Conservation (phyloP, 2,797 vertebrate species). For the Gymnopithys bicolor region DNA sequence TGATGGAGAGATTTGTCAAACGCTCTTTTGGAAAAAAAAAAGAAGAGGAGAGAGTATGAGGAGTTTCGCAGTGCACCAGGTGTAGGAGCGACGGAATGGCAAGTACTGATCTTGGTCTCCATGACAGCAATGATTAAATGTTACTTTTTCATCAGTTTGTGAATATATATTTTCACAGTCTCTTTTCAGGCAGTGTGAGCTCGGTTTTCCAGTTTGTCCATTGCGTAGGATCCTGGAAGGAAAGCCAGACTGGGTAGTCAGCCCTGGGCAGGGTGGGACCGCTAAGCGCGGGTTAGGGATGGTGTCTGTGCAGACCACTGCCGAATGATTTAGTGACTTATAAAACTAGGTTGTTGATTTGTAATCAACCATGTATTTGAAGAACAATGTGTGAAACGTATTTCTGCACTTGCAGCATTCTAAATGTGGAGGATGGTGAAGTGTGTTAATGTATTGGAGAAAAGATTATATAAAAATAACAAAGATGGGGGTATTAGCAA, state of each 20-base stretch:
- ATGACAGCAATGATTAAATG: slow-evolving; percentile 47
- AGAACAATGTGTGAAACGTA: neutral
- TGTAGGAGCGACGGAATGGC: slow-evolving; percentile 30
- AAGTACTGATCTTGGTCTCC: slow-evolving; percentile 40
- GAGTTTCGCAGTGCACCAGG: neutral
- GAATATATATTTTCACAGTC: slow-evolving; percentile 11
- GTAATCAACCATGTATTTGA: neutral
- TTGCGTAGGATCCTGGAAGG: neutral
- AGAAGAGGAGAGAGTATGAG: neutral
- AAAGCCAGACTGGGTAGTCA: neutral
- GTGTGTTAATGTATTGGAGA: neutral
- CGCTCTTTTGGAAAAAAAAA: neutral
- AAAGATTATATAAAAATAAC: neutral
- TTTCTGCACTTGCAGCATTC: neutral
- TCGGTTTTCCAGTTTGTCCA: neutral
- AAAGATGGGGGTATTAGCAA: accelerated
- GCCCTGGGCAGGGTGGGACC: neutral
- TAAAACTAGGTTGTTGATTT: neutral
- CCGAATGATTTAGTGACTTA: neutral
- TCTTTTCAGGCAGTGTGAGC: neutral
- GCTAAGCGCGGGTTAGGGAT: neutral
- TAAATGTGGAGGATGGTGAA: neutral
- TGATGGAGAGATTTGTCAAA: neutral
- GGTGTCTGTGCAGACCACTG: neutral
- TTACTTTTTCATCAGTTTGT: slow-evolving; percentile 39